These are phyloP conservation scores for Phylloscopus collybita DNA, from an alignment of 2,797 vertebrate genomes.

Conservation along the genomic window DNA sequence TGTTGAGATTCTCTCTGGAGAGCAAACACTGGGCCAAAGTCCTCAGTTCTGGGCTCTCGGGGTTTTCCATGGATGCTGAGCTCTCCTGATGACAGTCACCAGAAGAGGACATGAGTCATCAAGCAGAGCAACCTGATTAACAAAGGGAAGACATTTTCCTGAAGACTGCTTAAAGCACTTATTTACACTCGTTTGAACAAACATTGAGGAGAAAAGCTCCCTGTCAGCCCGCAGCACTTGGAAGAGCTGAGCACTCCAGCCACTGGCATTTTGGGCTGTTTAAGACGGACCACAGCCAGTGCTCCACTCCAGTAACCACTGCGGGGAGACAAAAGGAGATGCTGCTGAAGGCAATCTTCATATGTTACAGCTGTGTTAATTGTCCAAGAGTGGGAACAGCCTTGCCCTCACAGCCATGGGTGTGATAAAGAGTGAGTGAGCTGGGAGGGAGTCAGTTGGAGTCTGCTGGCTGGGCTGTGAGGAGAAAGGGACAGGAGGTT, in stretches of 20 bases:
- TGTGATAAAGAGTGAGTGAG: too few relatives aligned
- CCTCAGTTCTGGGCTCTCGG: neutral
- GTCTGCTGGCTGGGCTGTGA: too few relatives aligned
- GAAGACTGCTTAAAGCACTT: neutral
- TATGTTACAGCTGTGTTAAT: too few relatives aligned
- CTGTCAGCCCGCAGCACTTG: neutral
- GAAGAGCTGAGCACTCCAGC: neutral
- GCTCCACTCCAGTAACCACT: neutral
- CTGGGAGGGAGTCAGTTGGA: too few relatives aligned
- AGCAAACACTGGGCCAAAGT: neutral
- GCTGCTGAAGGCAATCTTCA: too few relatives aligned
- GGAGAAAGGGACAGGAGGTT: too few relatives aligned
- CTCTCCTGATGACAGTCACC: neutral
- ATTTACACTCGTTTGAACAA: neutral
- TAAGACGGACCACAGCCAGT: neutral
- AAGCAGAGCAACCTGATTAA: neutral
- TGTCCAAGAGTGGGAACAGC: too few relatives aligned
- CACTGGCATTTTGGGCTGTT: neutral
- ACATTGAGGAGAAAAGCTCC: neutral
- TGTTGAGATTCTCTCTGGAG: neutral
- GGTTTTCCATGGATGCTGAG: neutral
- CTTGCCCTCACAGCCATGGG: too few relatives aligned
- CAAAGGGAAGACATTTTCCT: neutral
- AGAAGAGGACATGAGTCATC: constrained; percentile 6
- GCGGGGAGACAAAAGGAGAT: too few relatives aligned